Evolutionary conservation across 2,797 vertebrate genomes (phyloP).

Genomic region (Chromis chromis): DNA sequence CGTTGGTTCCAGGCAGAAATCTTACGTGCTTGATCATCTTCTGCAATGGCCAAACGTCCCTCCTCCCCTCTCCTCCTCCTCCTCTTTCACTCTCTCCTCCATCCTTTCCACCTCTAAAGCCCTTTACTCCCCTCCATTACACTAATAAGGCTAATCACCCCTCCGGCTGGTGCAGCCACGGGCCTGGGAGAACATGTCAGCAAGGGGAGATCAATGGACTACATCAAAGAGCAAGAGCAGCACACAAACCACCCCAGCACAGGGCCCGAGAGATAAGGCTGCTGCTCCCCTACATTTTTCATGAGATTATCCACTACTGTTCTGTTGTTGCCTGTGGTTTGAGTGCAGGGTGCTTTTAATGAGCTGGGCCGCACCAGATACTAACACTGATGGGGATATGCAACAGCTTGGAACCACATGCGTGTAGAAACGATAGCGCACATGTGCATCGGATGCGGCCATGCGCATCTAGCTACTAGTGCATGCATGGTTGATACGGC

Average conservation of each 20-base stretch:
- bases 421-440: constrained; percentile 35
- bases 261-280: constrained; percentile 75
- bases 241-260: constrained; percentile 72
- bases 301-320: constrained; percentile 80
- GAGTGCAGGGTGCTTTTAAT: constrained; percentile 74
- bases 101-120: constrained; percentile 71
- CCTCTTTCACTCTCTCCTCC: constrained; percentile 36
- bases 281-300: constrained; percentile 80
- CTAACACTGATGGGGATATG: constrained; percentile 37
- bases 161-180: constrained; percentile 71
- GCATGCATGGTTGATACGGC: constrained; percentile 28
- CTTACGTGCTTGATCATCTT: constrained; percentile 62
- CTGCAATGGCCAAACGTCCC: constrained; percentile 52
- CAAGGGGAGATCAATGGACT: constrained; percentile 81
- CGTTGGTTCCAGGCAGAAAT: constrained; percentile 56
- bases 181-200: constrained; percentile 79
- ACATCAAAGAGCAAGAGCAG: constrained; percentile 82
- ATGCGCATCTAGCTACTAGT: constrained; percentile 15
- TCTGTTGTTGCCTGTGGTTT: constrained; percentile 73
- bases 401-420: constrained; percentile 52
- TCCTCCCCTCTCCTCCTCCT: constrained; percentile 14
- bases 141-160: constrained; percentile 84
- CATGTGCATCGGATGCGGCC: constrained; percentile 9
- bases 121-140: constrained; percentile 80
- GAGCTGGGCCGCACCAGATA: constrained; percentile 67